These are phyloP conservation scores for Folsomia candida DNA, from an alignment of 2,888 invertebrate genomes.

Conservation along the genomic window DNA sequence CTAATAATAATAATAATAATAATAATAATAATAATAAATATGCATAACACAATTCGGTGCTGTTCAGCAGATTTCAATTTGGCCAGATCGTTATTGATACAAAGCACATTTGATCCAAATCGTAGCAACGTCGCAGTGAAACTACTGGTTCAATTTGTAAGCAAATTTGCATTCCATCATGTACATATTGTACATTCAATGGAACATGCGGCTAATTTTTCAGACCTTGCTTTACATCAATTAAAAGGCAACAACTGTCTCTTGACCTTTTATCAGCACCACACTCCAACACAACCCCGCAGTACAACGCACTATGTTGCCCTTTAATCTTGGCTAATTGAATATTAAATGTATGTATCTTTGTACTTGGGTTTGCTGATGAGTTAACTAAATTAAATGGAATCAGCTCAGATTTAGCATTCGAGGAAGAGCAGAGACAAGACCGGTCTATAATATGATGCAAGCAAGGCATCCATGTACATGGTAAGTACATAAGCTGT, in stretches of 20 bases:
- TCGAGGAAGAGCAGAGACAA: too few relatives aligned
- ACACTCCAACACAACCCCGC: too few relatives aligned
- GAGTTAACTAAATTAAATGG: too few relatives aligned
- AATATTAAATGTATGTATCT: background rate
- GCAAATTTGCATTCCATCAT: background rate
- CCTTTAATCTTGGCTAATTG: slow-evolving; percentile 2
- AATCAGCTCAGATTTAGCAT: too few relatives aligned
- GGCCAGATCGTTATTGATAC: background rate
- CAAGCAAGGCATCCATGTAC: too few relatives aligned
- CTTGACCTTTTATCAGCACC: slow-evolving; percentile 1
- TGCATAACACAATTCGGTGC: too few relatives aligned
- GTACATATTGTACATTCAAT: background rate
- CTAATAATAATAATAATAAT: too few relatives aligned
- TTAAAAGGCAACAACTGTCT: slow-evolving; percentile 2
- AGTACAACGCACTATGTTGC: slow-evolving; percentile 1
- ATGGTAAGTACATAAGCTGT: too few relatives aligned
- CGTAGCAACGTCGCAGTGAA: too few relatives aligned
- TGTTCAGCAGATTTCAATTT: background rate
- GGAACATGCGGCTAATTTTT: background rate
- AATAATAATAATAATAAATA: too few relatives aligned
- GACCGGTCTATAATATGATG: too few relatives aligned
- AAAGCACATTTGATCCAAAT: background rate
- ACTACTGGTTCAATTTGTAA: background rate
- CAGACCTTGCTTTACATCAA: slow-evolving; percentile 5
- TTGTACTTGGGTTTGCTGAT: too few relatives aligned